phyloP scores from a whole-genome alignment of 2,797 vertebrate species.

The Myotis myotis region DNA sequence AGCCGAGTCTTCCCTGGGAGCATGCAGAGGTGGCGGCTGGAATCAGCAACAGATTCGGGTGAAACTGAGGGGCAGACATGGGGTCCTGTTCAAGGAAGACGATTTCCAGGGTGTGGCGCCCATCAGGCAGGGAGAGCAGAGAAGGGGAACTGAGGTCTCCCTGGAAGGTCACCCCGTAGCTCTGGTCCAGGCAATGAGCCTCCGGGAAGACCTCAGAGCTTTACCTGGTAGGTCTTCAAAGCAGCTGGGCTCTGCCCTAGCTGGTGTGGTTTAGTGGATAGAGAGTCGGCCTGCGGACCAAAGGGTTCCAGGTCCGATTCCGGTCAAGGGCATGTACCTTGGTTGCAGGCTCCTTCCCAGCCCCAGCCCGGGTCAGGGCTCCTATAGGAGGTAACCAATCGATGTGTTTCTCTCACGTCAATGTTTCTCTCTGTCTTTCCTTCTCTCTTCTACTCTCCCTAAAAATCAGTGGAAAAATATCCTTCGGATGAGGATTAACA shows the following conservation, averaged over 20 bases:
- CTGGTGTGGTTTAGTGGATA: too few species aligned
- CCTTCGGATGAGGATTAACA: too few species aligned
- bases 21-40: neutral
- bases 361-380: too few species aligned
- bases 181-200: neutral
- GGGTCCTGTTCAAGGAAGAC: neutral
- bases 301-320: too few species aligned
- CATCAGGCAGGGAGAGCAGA: neutral
- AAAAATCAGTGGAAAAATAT: too few species aligned
- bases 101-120: neutral
- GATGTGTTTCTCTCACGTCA: too few species aligned
- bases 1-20: neutral
- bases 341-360: too few species aligned
- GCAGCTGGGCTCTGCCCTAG: neutral
- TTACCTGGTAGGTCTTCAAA: neutral
- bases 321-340: too few species aligned
- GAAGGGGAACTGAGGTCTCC: neutral
- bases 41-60: accelerated
- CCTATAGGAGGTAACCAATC: too few species aligned
- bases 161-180: neutral
- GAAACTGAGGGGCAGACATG: neutral
- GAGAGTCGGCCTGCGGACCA: too few species aligned
- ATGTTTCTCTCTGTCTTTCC: too few species aligned
- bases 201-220: neutral
- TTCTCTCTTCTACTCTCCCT: too few species aligned